phyloP scores from a whole-genome alignment of 1,140 invertebrate genomes.

The Drosophila obscura region DNA sequence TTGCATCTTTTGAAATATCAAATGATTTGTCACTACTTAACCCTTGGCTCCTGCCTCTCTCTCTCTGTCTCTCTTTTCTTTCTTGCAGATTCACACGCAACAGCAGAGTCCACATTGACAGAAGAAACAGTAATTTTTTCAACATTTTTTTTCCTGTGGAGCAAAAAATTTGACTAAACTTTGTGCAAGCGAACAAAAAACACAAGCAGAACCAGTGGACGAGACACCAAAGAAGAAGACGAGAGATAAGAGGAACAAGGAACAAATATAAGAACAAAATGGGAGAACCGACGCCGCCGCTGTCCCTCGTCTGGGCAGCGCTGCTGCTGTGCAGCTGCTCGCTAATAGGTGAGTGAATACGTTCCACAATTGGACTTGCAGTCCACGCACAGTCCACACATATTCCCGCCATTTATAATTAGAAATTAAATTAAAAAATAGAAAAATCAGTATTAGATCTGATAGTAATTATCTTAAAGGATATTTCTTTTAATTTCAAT shows the following conservation, averaged over 20 bases:
- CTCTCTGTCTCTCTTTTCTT: not conserved
- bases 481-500: too few relatives aligned
- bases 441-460: not conserved
- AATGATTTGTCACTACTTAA: too few relatives aligned
- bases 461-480: too few relatives aligned
- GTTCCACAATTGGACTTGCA: too few relatives aligned
- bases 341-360: constrained; percentile 66
- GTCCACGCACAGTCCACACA: not conserved
- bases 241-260: constrained; percentile 2
- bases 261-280: constrained; percentile 57
- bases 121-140: constrained; percentile 39
- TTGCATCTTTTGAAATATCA: too few relatives aligned
- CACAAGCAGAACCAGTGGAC: constrained; percentile 4
- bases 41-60: not conserved
- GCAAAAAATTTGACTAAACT: not conserved
- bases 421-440: constrained; percentile 34
- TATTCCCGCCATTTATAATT: constrained; percentile 59
- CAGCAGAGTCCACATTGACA: constrained; percentile 1
- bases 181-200: constrained; percentile 15
- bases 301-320: constrained; percentile 39
- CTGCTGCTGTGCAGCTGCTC: constrained; percentile 66
- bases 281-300: constrained; percentile 65
- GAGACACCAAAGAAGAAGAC: too few relatives aligned
- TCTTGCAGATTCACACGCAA: constrained; percentile 28
- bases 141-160: constrained; percentile 51